Percentiles rank a stretch among this genome's conserved stretches.
Evolutionary conservation across 2,797 vertebrate species (phyloP).

Genomic region (Allobates femoralis): DNA sequence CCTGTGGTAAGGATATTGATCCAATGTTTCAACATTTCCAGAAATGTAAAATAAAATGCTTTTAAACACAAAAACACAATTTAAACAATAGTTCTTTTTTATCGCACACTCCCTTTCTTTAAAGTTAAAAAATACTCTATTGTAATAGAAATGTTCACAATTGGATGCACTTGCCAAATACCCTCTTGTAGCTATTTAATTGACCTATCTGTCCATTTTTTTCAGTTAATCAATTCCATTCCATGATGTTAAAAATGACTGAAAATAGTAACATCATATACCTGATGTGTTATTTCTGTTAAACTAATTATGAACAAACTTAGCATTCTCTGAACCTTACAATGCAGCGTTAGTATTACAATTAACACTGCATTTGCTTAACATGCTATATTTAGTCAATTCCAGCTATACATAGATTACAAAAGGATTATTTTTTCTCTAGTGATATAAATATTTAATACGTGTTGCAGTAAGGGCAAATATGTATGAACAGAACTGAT

Average conservation of each 20-base stretch:
- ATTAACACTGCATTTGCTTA: slow-evolving; percentile 1
- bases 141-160: too few species aligned
- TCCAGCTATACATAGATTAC: background rate
- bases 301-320: background rate
- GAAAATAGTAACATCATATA: background rate
- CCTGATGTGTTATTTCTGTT: background rate
- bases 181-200: background rate
- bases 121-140: too few species aligned
- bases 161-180: too few species aligned
- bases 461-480: background rate
- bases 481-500: too few species aligned
- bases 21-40: too few species aligned
- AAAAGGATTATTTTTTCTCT: background rate
- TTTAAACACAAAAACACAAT: too few species aligned
- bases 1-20: too few species aligned
- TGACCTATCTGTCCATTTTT: background rate
- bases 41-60: too few species aligned
- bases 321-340: background rate
- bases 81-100: too few species aligned
- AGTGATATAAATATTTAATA: background rate
- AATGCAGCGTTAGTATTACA: background rate
- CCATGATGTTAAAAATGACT: background rate
- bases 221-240: background rate
- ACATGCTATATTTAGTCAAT: background rate
- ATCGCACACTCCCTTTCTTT: too few species aligned